Conservation (phyloP, 2,797 vertebrate genomes). For the Danio albolineatus region DNA sequence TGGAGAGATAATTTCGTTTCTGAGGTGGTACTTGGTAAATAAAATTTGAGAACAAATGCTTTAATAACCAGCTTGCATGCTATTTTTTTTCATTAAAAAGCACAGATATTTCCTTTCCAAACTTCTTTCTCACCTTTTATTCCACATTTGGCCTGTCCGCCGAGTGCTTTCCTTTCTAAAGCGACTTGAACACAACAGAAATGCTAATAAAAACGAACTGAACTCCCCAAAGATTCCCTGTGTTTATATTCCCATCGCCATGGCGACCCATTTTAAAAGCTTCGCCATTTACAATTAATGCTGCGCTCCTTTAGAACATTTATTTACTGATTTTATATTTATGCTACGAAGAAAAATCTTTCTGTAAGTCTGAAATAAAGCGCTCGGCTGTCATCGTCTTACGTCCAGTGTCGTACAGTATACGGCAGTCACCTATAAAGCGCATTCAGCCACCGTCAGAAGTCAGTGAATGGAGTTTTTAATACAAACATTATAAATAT, state of each 20-base stretch:
- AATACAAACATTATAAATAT: no score
- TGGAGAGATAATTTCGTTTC: no score
- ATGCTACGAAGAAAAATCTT: slow-evolving; percentile 31
- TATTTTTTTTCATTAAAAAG: no score
- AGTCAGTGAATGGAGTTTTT: no score
- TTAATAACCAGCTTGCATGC: no score
- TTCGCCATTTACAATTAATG: slow-evolving; percentile 46
- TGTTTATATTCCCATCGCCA: slow-evolving; percentile 43
- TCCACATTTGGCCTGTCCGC: slow-evolving; percentile 13
- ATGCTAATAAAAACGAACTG: neutral
- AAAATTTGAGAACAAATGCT: no score
- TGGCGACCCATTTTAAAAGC: slow-evolving; percentile 50
- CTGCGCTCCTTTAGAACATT: slow-evolving; percentile 29
- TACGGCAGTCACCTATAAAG: no score
- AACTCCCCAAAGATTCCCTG: slow-evolving; percentile 22
- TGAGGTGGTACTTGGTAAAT: no score
- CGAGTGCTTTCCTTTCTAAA: neutral
- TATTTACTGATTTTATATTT: slow-evolving; percentile 39
- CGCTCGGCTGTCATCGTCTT: no score
- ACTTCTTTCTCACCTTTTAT: neutral
- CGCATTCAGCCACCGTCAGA: no score
- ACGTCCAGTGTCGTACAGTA: no score
- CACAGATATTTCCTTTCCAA: neutral
- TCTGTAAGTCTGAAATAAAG: no score
- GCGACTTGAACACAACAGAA: neutral